Evolutionary conservation across 1,140 invertebrate genomes (phyloP), one percentile per base, ranked within the genome.

Genomic region (Steinernema khuongi): DNA sequence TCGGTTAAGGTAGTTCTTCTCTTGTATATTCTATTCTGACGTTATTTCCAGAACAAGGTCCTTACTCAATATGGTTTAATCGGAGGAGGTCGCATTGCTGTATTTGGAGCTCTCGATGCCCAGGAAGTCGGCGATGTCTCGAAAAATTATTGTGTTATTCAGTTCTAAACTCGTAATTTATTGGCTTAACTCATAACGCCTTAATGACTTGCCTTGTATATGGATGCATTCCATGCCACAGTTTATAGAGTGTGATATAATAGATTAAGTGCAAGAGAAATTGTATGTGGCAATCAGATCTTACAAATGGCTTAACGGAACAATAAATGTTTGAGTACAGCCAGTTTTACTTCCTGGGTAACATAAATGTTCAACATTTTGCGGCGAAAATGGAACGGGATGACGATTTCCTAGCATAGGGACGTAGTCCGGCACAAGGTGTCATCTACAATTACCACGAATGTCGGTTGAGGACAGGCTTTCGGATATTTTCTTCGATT

Each of bases 171-270:
- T 4, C 7, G 14, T 26, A n/a, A 17, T 60, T 60, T 17, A 22
- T 60, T 22, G 7, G 11, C 22, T 60, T 2, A 17, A 14, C 4
- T 60, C 19, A 7, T n/a, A 14, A 60, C 14, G 7, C 2, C 22
- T 22, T 60, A 60, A 60, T 60, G 50, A 17, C 50, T 60, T 60
- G 50, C 50, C 50, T 60, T 60, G 22, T 60, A 17, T 60, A n/a
- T 41, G 50, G 22, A 26, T 60, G 50, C 50, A 60, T 60, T 60
- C 50, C 50, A 60, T 60, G 50, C 50, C 50, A n/a, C 26, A 7
- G 26, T 60, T 14, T 26, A 14, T 60, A 22, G 7, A 60, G 22
- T n/a, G 14, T 60, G 50, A 14, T 7, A 60, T 60, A 60, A 26
- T 41, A 41, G 36, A 41, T 41, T 41, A 7, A n/a, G 50, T 60